A percentile compares a stretch with the other conserved stretches of the same genome.
phyloP scores from a whole-genome alignment of 1,140 invertebrate genomes.

The Plectus sambesii region DNA sequence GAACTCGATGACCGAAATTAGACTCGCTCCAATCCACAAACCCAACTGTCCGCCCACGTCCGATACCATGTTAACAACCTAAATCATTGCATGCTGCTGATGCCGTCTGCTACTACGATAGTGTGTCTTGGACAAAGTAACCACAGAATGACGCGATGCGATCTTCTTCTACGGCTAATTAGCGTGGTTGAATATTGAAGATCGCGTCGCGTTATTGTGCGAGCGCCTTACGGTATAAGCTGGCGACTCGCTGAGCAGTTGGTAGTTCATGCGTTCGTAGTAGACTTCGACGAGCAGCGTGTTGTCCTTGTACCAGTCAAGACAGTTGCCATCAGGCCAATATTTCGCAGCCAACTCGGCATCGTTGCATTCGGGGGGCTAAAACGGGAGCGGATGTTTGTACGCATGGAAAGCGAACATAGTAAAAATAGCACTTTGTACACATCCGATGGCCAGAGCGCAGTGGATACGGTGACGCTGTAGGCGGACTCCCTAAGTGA shows the following conservation, averaged over 20 bases:
- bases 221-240: constrained; percentile 27
- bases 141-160: no score
- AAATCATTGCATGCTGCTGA: no score
- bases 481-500: constrained; percentile 16
- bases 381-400: background rate
- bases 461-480: constrained; percentile 29
- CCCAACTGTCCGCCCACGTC: constrained; percentile 29
- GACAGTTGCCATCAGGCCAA: constrained; percentile 14
- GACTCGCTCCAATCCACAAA: constrained; percentile 24
- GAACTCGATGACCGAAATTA: constrained; percentile 23
- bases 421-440: constrained; percentile 18
- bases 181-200: background rate
- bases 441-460: constrained; percentile 26
- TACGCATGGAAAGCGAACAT: background rate
- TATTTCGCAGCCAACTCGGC: constrained; percentile 5
- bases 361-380: constrained; percentile 18
- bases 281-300: constrained; percentile 31
- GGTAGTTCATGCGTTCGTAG: constrained; percentile 32
- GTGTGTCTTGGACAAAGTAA: no score
- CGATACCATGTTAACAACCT: constrained; percentile 30
- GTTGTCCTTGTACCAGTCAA: constrained; percentile 28
- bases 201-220: constrained; percentile 8
- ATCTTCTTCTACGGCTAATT: constrained; percentile 4
- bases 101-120: no score
- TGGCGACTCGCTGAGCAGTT: constrained; percentile 24